Evolutionary conservation across 2,113 vertebrate species (phyloP).

Genomic region (Elephas maximus): DNA sequence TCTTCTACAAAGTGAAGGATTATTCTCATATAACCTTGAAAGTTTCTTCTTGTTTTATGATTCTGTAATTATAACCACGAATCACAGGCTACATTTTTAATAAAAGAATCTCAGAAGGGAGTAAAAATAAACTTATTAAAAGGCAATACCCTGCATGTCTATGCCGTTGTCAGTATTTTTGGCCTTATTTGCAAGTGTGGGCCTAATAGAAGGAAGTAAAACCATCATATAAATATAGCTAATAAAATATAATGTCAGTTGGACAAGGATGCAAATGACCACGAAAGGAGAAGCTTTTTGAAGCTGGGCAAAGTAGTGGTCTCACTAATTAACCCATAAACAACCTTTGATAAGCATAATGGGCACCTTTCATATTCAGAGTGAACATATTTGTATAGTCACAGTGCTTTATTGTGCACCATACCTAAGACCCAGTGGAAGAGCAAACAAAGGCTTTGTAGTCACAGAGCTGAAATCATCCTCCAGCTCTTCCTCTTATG

Average conservation of each 20-base stretch:
- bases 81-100: constrained; percentile 11
- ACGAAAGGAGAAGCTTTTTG: not conserved
- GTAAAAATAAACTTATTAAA: constrained; percentile 23
- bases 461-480: not conserved
- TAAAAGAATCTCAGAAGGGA: not conserved
- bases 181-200: not conserved
- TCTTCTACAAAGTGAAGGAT: not conserved
- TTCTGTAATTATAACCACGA: constrained; percentile 8
- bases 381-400: not conserved
- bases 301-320: not conserved
- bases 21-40: not conserved
- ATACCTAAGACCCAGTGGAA: not conserved
- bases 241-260: not conserved
- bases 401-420: not conserved
- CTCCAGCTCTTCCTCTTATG: not conserved
- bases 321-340: not conserved
- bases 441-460: not conserved
- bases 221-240: constrained; percentile 34
- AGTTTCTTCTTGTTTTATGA: not conserved
- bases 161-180: not conserved
- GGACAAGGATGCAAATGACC: constrained; percentile 6
- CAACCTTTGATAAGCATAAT: not conserved
- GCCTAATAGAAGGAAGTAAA: constrained; percentile 59
- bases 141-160: not conserved
- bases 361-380: not conserved